Percentiles rank a stretch among this genome's conserved stretches.
phyloP scores from a whole-genome alignment of 2,888 invertebrate genomes.

The Thecocarcelia acutangulata region DNA sequence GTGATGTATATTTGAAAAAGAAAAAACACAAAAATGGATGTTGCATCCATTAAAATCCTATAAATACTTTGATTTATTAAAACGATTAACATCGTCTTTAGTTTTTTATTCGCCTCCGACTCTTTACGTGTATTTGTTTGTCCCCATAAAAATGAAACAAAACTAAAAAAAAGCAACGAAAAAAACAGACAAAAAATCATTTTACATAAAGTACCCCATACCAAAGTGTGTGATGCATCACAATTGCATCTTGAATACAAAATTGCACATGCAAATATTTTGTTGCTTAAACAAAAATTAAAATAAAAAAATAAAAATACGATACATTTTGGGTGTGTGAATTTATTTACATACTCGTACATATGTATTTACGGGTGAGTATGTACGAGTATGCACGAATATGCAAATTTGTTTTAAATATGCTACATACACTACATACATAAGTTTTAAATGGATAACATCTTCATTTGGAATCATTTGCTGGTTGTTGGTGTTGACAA shows the following conservation, averaged over 20 bases:
- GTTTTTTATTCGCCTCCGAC: slow-evolving; percentile 12
- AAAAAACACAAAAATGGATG: too few relatives aligned
- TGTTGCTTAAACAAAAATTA: slow-evolving; percentile 22
- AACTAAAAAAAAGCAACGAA: not conserved
- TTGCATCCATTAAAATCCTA: slow-evolving; percentile 44
- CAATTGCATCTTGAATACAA: slow-evolving; percentile 36
- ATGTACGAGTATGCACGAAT: not conserved
- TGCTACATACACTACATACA: too few relatives aligned
- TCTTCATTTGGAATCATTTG: slow-evolving; percentile 20
- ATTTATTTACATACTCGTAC: not conserved
- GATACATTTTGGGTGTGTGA: slow-evolving; percentile 51
- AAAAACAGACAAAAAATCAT: not conserved
- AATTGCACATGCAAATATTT: slow-evolving; percentile 53
- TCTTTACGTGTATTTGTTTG: slow-evolving; percentile 35
- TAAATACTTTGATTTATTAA: slow-evolving; percentile 54
- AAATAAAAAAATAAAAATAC: too few relatives aligned
- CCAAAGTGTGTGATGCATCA: slow-evolving; percentile 47
- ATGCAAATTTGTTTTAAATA: slow-evolving; percentile 39
- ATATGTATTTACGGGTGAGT: too few relatives aligned
- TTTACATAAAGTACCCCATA: slow-evolving; percentile 41
- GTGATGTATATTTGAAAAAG: not conserved
- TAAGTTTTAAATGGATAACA: slow-evolving; percentile 31
- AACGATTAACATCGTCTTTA: slow-evolving; percentile 39
- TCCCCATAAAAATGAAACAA: slow-evolving; percentile 21
- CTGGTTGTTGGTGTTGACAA: not conserved